Base-by-base conservation (phyloP, 2,113 vertebrate species). In the Bombycilla garrulus region DNA sequence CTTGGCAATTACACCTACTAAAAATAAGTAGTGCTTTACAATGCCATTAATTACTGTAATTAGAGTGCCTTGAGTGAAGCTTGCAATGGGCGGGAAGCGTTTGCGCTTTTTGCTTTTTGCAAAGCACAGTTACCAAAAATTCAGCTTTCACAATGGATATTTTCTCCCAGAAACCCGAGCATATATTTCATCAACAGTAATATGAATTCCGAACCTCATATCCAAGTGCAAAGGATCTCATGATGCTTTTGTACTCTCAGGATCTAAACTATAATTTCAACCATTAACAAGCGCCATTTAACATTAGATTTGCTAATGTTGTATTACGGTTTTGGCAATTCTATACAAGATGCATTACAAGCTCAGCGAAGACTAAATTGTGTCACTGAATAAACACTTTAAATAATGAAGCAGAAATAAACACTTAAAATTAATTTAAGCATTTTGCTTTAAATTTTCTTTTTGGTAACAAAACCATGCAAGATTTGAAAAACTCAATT, bases 361-460 rank as follows among this genome's bases (percentile, higher is more conserved):
- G 64, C 88, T 97, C 74, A 93, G 25, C 93, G 86, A 96, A 92
- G 65, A 84, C 86, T 83, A 95, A 97, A 96, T 80, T 87, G 31
- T 67, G 53, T 51, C 88, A 87, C 67, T 91, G 84, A 97, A 95
- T 91, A 94, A 86, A 79, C 65, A 90, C 26, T 88, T 93, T 79
- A 90, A 72, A 92, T 92, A 91, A 95, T 67, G 62, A 96, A 97
- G 66, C 86, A 93, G 81, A 96, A 96, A 48, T 92, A 90, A 97
- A 85, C 36, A 81, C 14, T 82, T 53, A 79, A 47, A 3, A 13
- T 86, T 65, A 74, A 78, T 92, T 93, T 91, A 84, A 86, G 47
- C 47, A 48, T 82, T 58, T 89, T 74, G 87, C n/a, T 86, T 85
- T 26, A 86, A 50, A 56, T 50, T 69, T 79, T 62, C 29, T 81